Evolutionary conservation across 2,888 invertebrate species (phyloP), one percentile per base, ranked within the genome.

Genomic region (Glaucopsyche alexis): DNA sequence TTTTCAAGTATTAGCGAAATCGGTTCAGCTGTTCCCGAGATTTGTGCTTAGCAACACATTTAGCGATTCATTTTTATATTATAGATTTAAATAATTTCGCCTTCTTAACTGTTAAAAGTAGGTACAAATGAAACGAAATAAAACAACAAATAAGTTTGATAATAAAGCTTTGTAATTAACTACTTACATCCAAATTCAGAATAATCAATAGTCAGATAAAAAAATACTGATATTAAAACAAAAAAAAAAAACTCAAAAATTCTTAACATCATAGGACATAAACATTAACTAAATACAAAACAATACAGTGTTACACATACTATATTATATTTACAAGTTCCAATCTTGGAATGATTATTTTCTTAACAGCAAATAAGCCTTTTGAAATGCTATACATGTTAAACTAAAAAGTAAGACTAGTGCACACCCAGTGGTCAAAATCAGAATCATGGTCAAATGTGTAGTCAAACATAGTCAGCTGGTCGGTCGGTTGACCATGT

Each of bases 281-380:
- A 72, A 52, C 52, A 16, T 66, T 19, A 72, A 72, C 72, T 66
- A 40, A 67, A 67, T 52, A 72, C 42, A n/a, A 72, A 72, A 42
- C 52, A 72, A 66, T 67, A 67, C 42, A 50, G 40, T 52, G 40
- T 72, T 49, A 69, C 49, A 52, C 67, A 72, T 14, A 67, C 29
- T 71, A 71, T 72, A 40, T 72, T 52, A 66, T 72, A 72, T 72
- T 49, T 72, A 72, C 72, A 72, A 72, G 16, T 49, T 72, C 67
- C 66, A 49, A 52, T 72, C 45, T 38, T 52, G 72, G 72, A 72
- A 72, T 72, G 72, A 72, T 72, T 72, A 67, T 65, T 72, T 72
- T 65, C 72, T 72, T 72, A 60, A 47, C 47, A 72, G 67, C 66
- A 42, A 67, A 66, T 42, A 52, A 52, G 29, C 69, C 49, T 69